phyloP scores from a whole-genome alignment of 2,797 vertebrate genomes.

The Meda fulgida region DNA sequence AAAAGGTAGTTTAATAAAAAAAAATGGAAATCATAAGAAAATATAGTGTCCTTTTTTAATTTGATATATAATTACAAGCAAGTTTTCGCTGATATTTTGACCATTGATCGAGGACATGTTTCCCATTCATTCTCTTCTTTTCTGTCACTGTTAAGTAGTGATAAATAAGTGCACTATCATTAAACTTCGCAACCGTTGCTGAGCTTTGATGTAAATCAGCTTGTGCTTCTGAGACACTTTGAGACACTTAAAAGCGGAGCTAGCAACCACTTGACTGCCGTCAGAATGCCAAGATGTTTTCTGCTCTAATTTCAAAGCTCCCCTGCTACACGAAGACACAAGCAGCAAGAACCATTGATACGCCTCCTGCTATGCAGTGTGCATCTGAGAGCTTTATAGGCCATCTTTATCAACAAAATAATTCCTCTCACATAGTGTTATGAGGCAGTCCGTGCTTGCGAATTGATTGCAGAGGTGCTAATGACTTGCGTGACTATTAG shows the following conservation, averaged over 20 bases:
- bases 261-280: not conserved
- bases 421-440: slow-evolving; percentile 26
- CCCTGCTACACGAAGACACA: not conserved
- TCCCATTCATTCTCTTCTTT: not conserved
- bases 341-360: not conserved
- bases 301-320: slow-evolving; percentile 20
- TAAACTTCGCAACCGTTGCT: not conserved
- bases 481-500: not conserved
- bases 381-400: slow-evolving; percentile 17
- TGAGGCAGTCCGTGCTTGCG: slow-evolving; percentile 6
- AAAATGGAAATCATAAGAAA: not conserved
- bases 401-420: slow-evolving; percentile 15
- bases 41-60: not conserved
- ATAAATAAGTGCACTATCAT: not conserved
- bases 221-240: slow-evolving; percentile 13
- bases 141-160: not conserved
- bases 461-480: slow-evolving; percentile 50
- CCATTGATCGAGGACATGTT: not conserved
- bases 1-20: too few species aligned
- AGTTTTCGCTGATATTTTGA: not conserved
- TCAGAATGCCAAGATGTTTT: slow-evolving; percentile 34
- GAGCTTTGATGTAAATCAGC: slow-evolving; percentile 25
- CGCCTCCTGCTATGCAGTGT: not conserved
- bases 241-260: slow-evolving; percentile 8
- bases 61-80: not conserved